Base-by-base conservation (phyloP, 2,797 vertebrate species). In the Mormyrus hasselquistii region DNA sequence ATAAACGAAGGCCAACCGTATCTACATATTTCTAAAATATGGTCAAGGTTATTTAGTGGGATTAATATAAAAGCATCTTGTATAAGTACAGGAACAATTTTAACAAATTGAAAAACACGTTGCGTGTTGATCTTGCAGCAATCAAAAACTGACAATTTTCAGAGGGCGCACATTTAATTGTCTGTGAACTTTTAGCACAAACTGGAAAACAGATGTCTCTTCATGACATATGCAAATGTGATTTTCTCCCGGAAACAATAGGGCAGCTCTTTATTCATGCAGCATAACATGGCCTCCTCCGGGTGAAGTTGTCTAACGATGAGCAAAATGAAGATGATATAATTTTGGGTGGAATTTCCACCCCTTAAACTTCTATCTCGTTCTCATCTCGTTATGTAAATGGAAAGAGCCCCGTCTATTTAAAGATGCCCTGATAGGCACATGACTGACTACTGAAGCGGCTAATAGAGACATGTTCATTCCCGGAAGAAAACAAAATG, bases 401-500 rank as follows among this genome's bases (percentile, higher is more conserved):
- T 83, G 55, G 25, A 0, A 49, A 49, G 44, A 50, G 44, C 12
- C n/a, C 41, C 10, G 7, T 59, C 76, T 47, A 69, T 85, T 85
- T 65, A 52, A 34, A 85, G 88, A 59, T 89, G 12, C 53, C 6
- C 55, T 50, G 53, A 86, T 52, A 86, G 83, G 83, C 50, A 89
- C 8, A 89, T 69, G 82, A 50, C 79, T 85, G 44, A 85, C 79
- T 29, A 55, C 34, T 87, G 85, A 85, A 89, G 41, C 12, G 14
- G 55, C 29, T 84, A 88, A 59, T 8, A 9, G 34, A 49, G 52
- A 88, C 25, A 7, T 9, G 34, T 79, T 57, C n/a, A 34, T 25
- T 52, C 57, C 57, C 59, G 9, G 16, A 73, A 38, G 87, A 44
- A 86, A 90, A 90, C 50, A 44, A 88, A 90, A 90, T 59, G 22